Conservation (phyloP, 2,113 vertebrate genomes). For the Platysteira castanea region DNA sequence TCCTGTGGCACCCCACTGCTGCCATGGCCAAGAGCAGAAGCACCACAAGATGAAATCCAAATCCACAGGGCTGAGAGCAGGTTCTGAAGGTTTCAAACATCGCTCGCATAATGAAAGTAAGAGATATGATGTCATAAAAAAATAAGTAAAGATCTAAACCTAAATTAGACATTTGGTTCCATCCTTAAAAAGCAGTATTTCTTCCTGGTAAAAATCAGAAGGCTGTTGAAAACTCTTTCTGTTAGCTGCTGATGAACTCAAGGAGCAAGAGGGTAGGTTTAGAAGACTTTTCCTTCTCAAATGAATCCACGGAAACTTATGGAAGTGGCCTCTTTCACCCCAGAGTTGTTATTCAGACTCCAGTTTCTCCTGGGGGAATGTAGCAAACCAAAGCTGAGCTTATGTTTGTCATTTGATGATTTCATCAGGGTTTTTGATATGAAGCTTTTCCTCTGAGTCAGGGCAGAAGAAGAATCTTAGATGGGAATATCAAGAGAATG, state of each 20-base stretch:
- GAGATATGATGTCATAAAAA: background rate
- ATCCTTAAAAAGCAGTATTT: background rate
- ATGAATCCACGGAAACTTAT: background rate
- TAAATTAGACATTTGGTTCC: background rate
- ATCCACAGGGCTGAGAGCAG: background rate
- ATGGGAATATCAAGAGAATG: background rate
- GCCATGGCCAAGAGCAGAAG: background rate
- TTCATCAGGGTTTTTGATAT: background rate
- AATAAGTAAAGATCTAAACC: background rate
- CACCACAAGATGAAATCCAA: background rate
- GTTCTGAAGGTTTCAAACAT: background rate
- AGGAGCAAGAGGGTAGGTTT: background rate
- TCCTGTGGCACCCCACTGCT: background rate
- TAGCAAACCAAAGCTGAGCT: background rate
- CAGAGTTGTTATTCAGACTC: background rate
- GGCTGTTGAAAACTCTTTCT: background rate
- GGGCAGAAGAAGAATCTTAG: background rate
- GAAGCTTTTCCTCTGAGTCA: background rate
- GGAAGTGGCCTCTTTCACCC: background rate
- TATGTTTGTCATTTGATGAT: background rate
- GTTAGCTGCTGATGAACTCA: background rate
- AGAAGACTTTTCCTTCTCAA: background rate
- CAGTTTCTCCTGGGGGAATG: background rate
- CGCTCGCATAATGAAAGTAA: background rate
- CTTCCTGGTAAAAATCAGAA: background rate